Conservation (phyloP, 2,113 vertebrate species). For the Gymnorhina tibicen region DNA sequence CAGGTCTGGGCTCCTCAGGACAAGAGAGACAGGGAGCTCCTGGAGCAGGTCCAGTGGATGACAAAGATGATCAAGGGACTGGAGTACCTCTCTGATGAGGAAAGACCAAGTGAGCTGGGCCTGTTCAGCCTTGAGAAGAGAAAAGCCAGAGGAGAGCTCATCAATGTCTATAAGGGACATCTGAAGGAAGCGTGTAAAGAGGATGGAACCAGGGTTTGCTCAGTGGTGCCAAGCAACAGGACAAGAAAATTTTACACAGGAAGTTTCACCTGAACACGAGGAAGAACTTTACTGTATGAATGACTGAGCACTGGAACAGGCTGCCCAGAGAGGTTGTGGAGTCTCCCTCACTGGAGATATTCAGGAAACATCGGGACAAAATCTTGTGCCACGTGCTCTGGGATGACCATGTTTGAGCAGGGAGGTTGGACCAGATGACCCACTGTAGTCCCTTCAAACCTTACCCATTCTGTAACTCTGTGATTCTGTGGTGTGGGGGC, state of each 20-base stretch:
- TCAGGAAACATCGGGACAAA: rapidly evolving
- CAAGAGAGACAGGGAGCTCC: neutral
- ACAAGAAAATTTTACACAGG: neutral
- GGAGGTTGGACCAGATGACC: neutral
- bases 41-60: neutral
- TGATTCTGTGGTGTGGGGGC: neutral
- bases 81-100: neutral
- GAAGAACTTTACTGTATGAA: neutral
- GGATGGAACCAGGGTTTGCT: neutral
- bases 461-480: neutral
- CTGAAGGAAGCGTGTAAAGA: neutral
- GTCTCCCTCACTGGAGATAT: neutral
- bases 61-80: neutral
- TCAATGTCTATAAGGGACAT: neutral
- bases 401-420: neutral
- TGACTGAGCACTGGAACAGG: neutral
- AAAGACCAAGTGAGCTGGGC: neutral
- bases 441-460: neutral
- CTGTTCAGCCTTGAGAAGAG: neutral
- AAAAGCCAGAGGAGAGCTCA: rapidly evolving
- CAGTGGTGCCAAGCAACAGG: neutral
- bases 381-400: neutral
- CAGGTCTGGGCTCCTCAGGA: neutral
- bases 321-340: neutral
- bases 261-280: neutral